Conservation (phyloP, 2,888 invertebrate species). For the Cepaea hortensis region DNA sequence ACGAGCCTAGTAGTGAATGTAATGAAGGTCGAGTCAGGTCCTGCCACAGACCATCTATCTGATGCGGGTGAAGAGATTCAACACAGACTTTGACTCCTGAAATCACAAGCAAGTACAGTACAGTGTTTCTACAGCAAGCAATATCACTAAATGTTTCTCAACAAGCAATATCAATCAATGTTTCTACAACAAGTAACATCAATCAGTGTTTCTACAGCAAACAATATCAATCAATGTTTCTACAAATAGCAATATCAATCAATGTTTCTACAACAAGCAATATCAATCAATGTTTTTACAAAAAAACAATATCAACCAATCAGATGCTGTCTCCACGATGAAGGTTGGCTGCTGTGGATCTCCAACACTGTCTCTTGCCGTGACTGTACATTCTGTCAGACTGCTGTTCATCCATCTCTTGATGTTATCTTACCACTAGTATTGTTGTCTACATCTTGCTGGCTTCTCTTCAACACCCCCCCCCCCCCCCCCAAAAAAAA, state of each 20-base stretch:
- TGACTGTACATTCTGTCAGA: too few relatives aligned
- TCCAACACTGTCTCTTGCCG: too few relatives aligned
- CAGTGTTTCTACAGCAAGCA: background rate
- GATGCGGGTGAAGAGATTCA: constrained; percentile 93
- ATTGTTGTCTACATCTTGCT: too few relatives aligned
- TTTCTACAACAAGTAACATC: background rate
- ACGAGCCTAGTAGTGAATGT: background rate
- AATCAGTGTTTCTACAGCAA: background rate
- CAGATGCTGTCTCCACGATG: too few relatives aligned
- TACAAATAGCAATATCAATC: background rate
- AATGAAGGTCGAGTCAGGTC: background rate
- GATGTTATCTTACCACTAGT: too few relatives aligned
- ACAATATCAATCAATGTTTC: background rate
- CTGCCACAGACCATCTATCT: constrained; percentile 81
- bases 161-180: background rate
- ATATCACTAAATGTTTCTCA: background rate
- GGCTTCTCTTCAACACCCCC: too few relatives aligned
- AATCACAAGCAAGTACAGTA: constrained; percentile 53
- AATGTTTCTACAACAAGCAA: too few relatives aligned
- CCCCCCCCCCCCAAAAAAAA: too few relatives aligned
- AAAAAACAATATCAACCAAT: too few relatives aligned
- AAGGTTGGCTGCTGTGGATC: too few relatives aligned
- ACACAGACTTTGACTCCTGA: constrained; percentile 87
- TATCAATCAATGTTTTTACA: background rate
- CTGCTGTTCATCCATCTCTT: too few relatives aligned